Evolutionary conservation across 2,113 vertebrate genomes (phyloP), one percentile per base, ranked within the genome.

Genomic region (Macaca nemestrina): DNA sequence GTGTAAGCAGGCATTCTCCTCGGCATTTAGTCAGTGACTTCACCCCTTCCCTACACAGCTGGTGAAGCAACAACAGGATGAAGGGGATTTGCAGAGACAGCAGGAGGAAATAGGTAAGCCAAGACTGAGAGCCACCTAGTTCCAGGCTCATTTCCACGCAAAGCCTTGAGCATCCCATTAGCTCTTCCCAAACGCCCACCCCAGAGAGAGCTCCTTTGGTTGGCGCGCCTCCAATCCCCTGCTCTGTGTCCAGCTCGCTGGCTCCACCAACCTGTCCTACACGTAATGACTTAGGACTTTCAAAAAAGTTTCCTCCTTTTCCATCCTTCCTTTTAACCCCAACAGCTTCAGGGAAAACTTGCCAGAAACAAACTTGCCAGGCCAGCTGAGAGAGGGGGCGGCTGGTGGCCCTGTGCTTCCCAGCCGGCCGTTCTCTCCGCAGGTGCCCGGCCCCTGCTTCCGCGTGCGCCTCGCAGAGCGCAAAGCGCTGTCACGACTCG

Each of bases 401-500:
- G 48, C 88, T 23, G 55, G 84, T 1, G 1, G 68, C 52, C 4
- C 6, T 3, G 59, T 5, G 67, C 48, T 20, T 40, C 70, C 22
- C 59, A 32, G 7, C 73, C 35, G 16, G 78, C 67, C 4, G 14
- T 57, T 27, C 43, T 68, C 92, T 20, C 81, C 0, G 80, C 92
- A 78, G 93, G 93, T 48, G 94, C 90, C 27, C 16, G 27, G 91
- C 27, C 88, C 83, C 0, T 0, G 6, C 70, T 92, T 70, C 64
- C 0, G 0, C 6, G 67, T 22, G 94, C n/a, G 16, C 96, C 86
- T 64, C 0, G 2, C 0, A 0, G 6, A 11, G 80, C 78, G 79
- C 90, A 67, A 50, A 94, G 96, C 25, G 88, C 97, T 22, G 20
- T 92, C 97, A 96, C 5, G 2, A 95, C 94, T 93, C 18, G 0